Base-by-base conservation (phyloP, 2,113 vertebrate genomes). In the Mobula hypostoma region DNA sequence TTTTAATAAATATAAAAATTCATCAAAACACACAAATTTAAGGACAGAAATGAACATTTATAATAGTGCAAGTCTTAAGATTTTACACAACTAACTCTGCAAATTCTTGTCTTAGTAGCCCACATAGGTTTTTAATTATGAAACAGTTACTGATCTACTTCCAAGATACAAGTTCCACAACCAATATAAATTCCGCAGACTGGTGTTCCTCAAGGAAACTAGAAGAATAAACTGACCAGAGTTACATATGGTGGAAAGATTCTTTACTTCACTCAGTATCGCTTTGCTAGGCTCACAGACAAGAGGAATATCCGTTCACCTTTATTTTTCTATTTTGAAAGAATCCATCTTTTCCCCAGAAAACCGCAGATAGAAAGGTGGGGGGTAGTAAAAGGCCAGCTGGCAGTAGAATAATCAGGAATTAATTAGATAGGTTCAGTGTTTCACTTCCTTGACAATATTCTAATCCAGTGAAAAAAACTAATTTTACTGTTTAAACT, bases 221-320 rank as follows among this genome's bases (percentile, higher is more conserved):
- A 68, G 2, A 21, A 40, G 32, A 92, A 61, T 87, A 70, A 92
- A 70, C n/a, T 91, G 29, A 70, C 17, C 32, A 40, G 88, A 68
- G 70, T 70, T 40, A 92, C 66, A 70, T 32, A 70, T 92, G n/a
- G 66, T 92, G 15, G 68, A 92, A 92, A 92, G 21, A 15, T 88
- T 88, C 58, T n/a, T 27, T 32, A 19, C 63, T 91, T 85, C 48
- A 58, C 40, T 85, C 24, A 85, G 66, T 72, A 70, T 92, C 32
- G 70, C n/a, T 92, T 92, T 70, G 70, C 66, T 63, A 72, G 40
- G 66, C 24, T 21, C 88, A 63, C 32, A 92, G 27, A 68, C 32
- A 19, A 92, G 68, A 92, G 70, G n/a, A 92, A 92, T 63, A 92
- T 92, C 63, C 21, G 63, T n/a, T 70, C 15, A 32, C 66, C 63